Evolutionary conservation across 2,797 vertebrate species (phyloP), one percentile per base, ranked within the genome.

Genomic region (Dendrocincla tyrannina): DNA sequence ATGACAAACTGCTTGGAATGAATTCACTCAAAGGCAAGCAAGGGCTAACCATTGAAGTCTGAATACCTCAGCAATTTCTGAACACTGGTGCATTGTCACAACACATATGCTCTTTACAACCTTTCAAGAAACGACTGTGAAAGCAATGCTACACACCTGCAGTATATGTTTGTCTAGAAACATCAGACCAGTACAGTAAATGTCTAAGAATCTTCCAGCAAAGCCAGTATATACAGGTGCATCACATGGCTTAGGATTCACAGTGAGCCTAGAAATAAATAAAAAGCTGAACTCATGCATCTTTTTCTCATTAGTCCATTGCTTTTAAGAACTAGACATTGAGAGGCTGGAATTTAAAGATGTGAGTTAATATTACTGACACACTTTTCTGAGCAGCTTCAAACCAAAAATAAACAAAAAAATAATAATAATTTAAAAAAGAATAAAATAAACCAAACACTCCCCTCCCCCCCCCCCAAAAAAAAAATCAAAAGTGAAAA

Each of bases 1-100:
- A 96, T 79, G 78, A 88, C 73, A 96, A 97, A 96, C 86, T 94
- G 64, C 81, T 91, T 94, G 88, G 94, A 96, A 96, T 66, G 50
- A 55, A 94, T 94, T 95, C 85, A 86, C 60, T 95, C 78, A 81
- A 93, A 93, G 74, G 93, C 78, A 95, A 97, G 89, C 33, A 74
- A 93, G 69, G 62, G 74, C 82, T 82, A 66, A 79, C 82, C 77
- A 47, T 18, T 92, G 74, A 91, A 78, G 77, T 30, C 73, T 96
- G 94, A 94, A 82, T 5, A 30, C 39, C 15, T 69, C 55, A 59
- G 39, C 5, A 4, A 68, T 33, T 23, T 68, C 77, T 90, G 74
- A 88, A 63, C 28, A 30, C 12, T 62, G 28, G 20, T 91, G 58
- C 46, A 64, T 50, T 3, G 5, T 46, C 72, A 72, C 79, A 81